Evolutionary conservation across 2,113 vertebrate genomes (phyloP).

Genomic region (Gasterosteus aculeatus): DNA sequence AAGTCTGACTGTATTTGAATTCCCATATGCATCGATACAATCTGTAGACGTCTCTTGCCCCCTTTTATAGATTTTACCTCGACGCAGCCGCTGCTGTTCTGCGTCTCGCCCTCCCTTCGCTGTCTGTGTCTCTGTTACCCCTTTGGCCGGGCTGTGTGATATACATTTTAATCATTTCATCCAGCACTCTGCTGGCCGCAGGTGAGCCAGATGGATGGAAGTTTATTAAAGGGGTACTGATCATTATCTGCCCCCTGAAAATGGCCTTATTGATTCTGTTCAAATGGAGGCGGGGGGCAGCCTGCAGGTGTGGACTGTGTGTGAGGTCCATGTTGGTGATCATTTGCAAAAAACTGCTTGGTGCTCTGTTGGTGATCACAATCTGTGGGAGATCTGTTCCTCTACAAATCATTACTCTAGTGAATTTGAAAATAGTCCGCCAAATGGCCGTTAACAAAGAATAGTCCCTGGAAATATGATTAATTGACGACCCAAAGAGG

Average conservation of each 20-base stretch:
- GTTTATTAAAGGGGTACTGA: conserved; percentile 80
- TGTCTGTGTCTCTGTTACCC: conserved; percentile 44
- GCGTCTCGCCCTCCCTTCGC: conserved; percentile 32
- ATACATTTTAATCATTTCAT: conserved; percentile 76
- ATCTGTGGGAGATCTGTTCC: conserved; percentile 14
- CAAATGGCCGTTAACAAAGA: background rate
- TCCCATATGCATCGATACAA: background rate
- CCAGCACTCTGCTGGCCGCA: conserved; percentile 48
- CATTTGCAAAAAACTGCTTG: conserved; percentile 54
- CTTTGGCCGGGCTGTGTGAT: conserved; percentile 53
- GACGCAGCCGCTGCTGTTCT: conserved; percentile 23
- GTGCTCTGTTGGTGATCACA: conserved; percentile 2
- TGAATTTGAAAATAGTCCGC: background rate
- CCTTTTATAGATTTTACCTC: conserved; percentile 14
- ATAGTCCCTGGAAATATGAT: background rate
- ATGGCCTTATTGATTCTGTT: conserved; percentile 79
- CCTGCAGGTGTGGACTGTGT: conserved; percentile 40
- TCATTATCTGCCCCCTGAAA: conserved; percentile 75
- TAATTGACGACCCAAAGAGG: background rate
- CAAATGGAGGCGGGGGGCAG: conserved; percentile 33
- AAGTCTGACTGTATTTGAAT: background rate
- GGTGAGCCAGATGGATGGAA: conserved; percentile 67
- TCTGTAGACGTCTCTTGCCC: background rate
- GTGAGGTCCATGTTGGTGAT: conserved; percentile 53
- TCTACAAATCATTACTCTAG: background rate